Percentiles rank a stretch among this genome's conserved stretches.
phyloP scores from a whole-genome alignment of 2,888 invertebrate genomes.

The Melinaea menophilus region DNA sequence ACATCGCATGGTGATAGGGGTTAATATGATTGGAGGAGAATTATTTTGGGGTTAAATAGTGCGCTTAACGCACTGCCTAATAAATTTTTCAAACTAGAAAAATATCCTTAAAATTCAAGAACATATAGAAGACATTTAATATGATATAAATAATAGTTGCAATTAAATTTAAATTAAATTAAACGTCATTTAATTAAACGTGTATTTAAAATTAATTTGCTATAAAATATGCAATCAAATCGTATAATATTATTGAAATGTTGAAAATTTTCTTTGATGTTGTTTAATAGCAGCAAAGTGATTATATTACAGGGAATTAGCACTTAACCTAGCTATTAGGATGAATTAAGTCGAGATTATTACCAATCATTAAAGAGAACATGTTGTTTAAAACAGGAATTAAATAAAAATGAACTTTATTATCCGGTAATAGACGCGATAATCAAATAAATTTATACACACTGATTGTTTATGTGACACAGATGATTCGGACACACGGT shows the following conservation, averaged over 20 bases:
- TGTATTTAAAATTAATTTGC: too few relatives aligned
- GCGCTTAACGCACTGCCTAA: too few relatives aligned
- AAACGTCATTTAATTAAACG: too few relatives aligned
- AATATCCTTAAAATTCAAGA: too few relatives aligned
- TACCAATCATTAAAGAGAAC: conserved; percentile 33
- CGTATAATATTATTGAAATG: conserved; percentile 6
- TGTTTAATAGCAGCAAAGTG: conserved; percentile 23
- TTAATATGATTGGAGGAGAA: too few relatives aligned
- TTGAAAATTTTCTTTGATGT: conserved; percentile 21
- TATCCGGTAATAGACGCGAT: not conserved
- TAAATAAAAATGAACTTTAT: conserved; percentile 1
- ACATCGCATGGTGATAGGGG: too few relatives aligned
- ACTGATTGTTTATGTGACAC: conserved; percentile 1
- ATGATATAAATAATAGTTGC: too few relatives aligned
- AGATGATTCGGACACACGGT: conserved; percentile 2
- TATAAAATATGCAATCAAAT: conserved; percentile 1
- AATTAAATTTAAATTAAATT: too few relatives aligned
- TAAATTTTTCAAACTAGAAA: too few relatives aligned
- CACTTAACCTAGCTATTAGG: conserved; percentile 32
- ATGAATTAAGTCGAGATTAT: conserved; percentile 34
- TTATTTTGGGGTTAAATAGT: too few relatives aligned
- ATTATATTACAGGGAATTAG: conserved; percentile 26
- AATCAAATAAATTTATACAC: not conserved
- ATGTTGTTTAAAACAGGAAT: not conserved
- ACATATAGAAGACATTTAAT: too few relatives aligned